Evolutionary conservation across 1,140 invertebrate genomes (phyloP), one percentile per base, ranked within the genome.

Genomic region (Chironomus tepperi): DNA sequence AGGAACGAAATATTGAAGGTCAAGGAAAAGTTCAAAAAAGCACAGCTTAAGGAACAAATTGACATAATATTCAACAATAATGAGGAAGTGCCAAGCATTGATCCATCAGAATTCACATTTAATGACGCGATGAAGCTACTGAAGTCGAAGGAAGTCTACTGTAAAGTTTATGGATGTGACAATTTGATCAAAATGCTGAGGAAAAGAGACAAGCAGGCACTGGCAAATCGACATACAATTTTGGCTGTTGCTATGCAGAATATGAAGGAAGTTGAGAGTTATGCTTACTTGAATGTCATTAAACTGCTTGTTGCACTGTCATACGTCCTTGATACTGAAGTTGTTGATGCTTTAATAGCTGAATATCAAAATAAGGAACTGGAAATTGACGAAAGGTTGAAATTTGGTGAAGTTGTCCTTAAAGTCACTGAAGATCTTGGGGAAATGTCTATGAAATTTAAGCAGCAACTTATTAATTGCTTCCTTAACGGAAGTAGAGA

Each of bases 381-480:
- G n/a, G 74, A 74, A 16, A 73, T 80, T 8, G 81, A 82, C 57
- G 78, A 79, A 73, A 81, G 90, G 43, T 83, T 91, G 73, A 94
- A 95, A 82, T 78, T 94, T 18, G 93, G 92, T 0, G 93, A 95
- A 84, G 87, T 89, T 75, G 80, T 95, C 0, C 85, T 94, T 0
- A 89, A 89, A 81, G 85, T 89, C 9, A 86, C 86, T 0, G 86
- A 87, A 79, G 80, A 82, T 65, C 82, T 94, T 76, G 91, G 91
- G 90, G 83, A 79, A 73, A 84, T 91, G 77, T 86, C 87, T 24
- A 86, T 87, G 19, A 84, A 85, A 76, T 90, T 93, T 78, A 90
- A 90, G 79, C 84, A 84, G 73, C 76, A 86, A 42, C 81, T 94
- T 8, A 79, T 94, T 0, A 89, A 91, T 78, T 86, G 88, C 1